Conservation (phyloP, 30 jellyfish, hydroid and myxozoan species). For the Cassiopea andromeda region DNA sequence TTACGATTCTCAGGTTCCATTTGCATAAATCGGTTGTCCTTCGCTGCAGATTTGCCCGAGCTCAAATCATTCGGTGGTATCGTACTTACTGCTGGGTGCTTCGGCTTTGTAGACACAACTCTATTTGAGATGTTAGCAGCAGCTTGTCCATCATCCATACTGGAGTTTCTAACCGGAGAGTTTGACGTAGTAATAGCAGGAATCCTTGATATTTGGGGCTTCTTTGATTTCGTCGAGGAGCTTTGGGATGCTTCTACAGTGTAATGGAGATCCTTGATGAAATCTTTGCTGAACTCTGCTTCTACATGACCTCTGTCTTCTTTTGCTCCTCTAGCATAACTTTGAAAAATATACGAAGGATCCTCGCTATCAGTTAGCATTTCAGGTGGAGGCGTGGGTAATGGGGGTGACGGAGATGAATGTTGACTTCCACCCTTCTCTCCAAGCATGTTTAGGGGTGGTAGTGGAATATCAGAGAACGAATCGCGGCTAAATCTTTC, state of each 20-base stretch:
- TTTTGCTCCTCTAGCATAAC: not conserved
- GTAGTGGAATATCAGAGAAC: conserved; percentile 86
- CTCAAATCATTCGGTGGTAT: conserved; percentile 32
- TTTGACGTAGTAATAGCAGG: conserved; percentile 55
- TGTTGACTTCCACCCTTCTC: conserved; percentile 48
- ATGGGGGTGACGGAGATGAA: conserved; percentile 79
- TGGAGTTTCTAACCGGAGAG: conserved; percentile 55
- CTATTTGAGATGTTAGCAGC: conserved; percentile 12
- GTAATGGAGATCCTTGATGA: not conserved
- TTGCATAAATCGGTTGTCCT: conserved; percentile 11
- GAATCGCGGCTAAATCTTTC: conserved; percentile 69
- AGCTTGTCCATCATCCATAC: conserved; percentile 30
- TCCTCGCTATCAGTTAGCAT: conserved; percentile 74
- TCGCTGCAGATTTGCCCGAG: not conserved
- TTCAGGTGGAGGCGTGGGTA: conserved; percentile 76
- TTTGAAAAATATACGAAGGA: conserved; percentile 12
- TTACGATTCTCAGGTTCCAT: conserved; percentile 14
- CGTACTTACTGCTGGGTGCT: conserved; percentile 58
- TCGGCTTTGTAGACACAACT: conserved; percentile 7
- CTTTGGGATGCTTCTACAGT: conserved; percentile 9
- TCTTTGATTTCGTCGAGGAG: conserved; percentile 20
- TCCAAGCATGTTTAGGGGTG: conserved; percentile 81
- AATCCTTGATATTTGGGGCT: conserved; percentile 65
- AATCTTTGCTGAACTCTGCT: not conserved
- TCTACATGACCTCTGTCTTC: not conserved